Conservation (phyloP, 1,140 invertebrate genomes). For the Heliconius congener region DNA sequence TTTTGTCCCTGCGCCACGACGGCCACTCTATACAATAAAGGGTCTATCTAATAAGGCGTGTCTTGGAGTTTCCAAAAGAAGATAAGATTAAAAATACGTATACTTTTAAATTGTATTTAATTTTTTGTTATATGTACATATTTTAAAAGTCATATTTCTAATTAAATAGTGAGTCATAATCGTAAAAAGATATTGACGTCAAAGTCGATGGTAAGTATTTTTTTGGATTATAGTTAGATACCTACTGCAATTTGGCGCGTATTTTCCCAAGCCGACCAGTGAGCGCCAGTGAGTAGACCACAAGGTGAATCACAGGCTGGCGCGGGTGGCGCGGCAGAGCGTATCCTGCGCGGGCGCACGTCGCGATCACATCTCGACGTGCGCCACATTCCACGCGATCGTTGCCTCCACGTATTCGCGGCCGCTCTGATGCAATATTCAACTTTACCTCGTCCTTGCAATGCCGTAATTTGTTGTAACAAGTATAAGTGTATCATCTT, state of each 20-base stretch:
- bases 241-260: slow-evolving; percentile 54
- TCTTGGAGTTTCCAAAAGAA: not conserved
- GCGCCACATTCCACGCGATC: slow-evolving; percentile 74
- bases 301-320: slow-evolving; percentile 60
- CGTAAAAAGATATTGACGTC: not conserved
- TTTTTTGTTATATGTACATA: not conserved
- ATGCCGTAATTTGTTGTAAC: slow-evolving; percentile 80
- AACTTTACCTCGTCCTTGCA: slow-evolving; percentile 81
- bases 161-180: not conserved
- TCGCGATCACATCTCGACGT: slow-evolving; percentile 44
- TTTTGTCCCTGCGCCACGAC: too few relatives aligned
- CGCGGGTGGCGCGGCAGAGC: slow-evolving; percentile 47
- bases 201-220: not conserved
- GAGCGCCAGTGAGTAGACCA: slow-evolving; percentile 56
- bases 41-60: not conserved
- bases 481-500: slow-evolving; percentile 73
- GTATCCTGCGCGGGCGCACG: slow-evolving; percentile 46
- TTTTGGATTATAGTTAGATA: slow-evolving; percentile 10
- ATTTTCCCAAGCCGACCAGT: slow-evolving; percentile 63
- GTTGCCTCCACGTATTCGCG: slow-evolving; percentile 69
- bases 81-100: too few relatives aligned
- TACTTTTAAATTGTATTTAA: not conserved
- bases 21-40: too few relatives aligned
- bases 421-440: slow-evolving; percentile 79
- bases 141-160: not conserved